Percentiles rank a stretch among this genome's conserved stretches.
Conservation (phyloP, 2,113 vertebrate species). For the Perca flavescens region DNA sequence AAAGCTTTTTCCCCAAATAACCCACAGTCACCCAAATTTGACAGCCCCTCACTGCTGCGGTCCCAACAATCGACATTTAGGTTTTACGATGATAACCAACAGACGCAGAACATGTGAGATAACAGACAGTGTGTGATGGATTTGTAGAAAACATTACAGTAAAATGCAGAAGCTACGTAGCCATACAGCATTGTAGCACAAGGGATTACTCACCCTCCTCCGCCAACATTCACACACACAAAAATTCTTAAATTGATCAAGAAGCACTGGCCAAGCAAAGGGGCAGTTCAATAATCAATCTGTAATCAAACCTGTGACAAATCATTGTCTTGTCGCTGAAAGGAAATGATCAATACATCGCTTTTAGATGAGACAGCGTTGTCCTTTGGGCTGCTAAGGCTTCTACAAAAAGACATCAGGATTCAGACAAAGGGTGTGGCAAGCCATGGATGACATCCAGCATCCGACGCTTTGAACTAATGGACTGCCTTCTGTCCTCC, state of each 20-base stretch:
- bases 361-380: constrained; percentile 11
- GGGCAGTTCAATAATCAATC: constrained; percentile 29
- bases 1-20: constrained; percentile 68
- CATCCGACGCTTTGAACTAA: constrained; percentile 14
- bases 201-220: neutral
- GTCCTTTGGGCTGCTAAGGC: constrained; percentile 32
- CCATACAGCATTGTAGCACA: constrained; percentile 18
- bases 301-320: constrained; percentile 19
- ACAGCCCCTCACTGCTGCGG: constrained; percentile 70
- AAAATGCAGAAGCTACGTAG: constrained; percentile 29
- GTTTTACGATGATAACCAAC: constrained; percentile 48
- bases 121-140: constrained; percentile 21
- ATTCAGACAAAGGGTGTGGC: constrained; percentile 13
- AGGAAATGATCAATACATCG: constrained; percentile 13
- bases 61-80: constrained; percentile 59
- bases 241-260: neutral
- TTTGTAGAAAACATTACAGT: constrained; percentile 10
- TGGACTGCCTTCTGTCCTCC: constrained; percentile 17
- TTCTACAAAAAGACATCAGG: constrained; percentile 28
- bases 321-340: constrained; percentile 41
- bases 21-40: constrained; percentile 40
- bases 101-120: constrained; percentile 39
- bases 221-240: neutral
- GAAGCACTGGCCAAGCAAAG: constrained; percentile 41
- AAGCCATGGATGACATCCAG: constrained; percentile 21